Percentiles rank a stretch among this genome's conserved stretches.
Evolutionary conservation across 2,888 invertebrate species (phyloP).

Genomic region (Harpalus rufipes): DNA sequence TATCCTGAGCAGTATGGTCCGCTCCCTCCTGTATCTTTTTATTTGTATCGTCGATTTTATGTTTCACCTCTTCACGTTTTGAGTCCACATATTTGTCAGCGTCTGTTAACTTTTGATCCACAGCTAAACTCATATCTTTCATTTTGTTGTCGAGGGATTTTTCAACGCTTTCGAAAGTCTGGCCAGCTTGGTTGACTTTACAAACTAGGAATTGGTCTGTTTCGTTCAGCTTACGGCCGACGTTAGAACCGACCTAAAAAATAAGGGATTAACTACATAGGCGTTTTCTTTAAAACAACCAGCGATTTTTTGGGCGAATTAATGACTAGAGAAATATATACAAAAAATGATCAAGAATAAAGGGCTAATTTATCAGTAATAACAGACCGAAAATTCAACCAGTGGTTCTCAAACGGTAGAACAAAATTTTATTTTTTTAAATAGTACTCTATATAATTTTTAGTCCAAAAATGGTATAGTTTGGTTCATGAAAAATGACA

Average conservation of each 20-base stretch:
- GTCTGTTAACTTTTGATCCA: slow-evolving; percentile 69
- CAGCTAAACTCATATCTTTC: slow-evolving; percentile 68
- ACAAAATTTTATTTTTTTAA: too few relatives aligned
- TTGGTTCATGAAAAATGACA: too few relatives aligned
- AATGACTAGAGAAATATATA: too few relatives aligned
- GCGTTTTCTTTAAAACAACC: too few relatives aligned
- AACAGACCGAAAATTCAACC: too few relatives aligned
- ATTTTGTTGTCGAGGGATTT: slow-evolving; percentile 67
- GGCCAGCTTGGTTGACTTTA: slow-evolving; percentile 58
- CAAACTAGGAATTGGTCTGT: slow-evolving; percentile 64
- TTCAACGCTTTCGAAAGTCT: slow-evolving; percentile 60
- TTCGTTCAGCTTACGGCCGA: slow-evolving; percentile 67
- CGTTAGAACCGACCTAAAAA: slow-evolving; percentile 52
- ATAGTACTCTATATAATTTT: too few relatives aligned
- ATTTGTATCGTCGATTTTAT: slow-evolving; percentile 70
- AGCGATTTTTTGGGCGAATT: too few relatives aligned
- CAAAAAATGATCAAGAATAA: too few relatives aligned
- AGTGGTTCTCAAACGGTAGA: too few relatives aligned
- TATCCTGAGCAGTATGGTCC: slow-evolving; percentile 68
- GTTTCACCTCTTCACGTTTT: slow-evolving; percentile 70
- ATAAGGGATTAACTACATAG: too few relatives aligned
- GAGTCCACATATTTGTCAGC: slow-evolving; percentile 69
- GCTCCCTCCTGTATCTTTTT: slow-evolving; percentile 69
- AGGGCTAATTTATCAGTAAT: too few relatives aligned
- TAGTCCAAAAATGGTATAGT: too few relatives aligned